Evolutionary conservation across 2,797 vertebrate species (phyloP), one percentile per base, ranked within the genome.

Genomic region (Alectoris magna): DNA sequence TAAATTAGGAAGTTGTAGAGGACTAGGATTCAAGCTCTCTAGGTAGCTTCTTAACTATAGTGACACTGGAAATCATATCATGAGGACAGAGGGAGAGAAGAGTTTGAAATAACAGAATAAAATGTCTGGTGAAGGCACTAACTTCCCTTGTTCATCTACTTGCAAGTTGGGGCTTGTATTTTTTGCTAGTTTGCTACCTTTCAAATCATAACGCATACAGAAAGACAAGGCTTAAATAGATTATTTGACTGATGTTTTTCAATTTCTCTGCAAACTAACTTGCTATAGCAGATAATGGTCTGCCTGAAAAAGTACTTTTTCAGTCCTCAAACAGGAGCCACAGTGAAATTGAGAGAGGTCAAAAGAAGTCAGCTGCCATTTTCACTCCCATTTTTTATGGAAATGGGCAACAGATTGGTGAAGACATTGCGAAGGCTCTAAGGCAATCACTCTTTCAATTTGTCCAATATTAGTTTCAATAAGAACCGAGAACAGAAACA

Each of bases 371-470:
- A 95, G 84, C 95, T 97, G 97, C 91, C 94, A 95, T 97, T 88
- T 96, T 96, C 93, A 93, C 94, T 96, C 93, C 95, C 63, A 87
- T 97, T 97, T 97, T 96, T 96, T 96, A 92, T 95, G 96, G 97
- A 97, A 97, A 96, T 96, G 77, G 95, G 91, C 63, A 92, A 82
- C 74, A 95, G 94, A 96, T 96, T 95, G 96, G 94, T 93, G 95
- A 96, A 97, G 97, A 97, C 96, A 94, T 94, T 78, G 95, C 1
- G 29, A 94, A 95, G 88, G 96, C 86, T 96, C 93, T 97, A 96
- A 97, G 94, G 96, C 96, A 97, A 97, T 96, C 97, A 96, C 88
- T 96, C 96, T 97, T 97, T 97, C 97, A 97, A 95, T 97, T 97
- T 96, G 96, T 96, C 94, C 96, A 90, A 77, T 96, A 97, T 97